Conservation (phyloP, 2,113 vertebrate genomes). For the Mormoops blainvillei region DNA sequence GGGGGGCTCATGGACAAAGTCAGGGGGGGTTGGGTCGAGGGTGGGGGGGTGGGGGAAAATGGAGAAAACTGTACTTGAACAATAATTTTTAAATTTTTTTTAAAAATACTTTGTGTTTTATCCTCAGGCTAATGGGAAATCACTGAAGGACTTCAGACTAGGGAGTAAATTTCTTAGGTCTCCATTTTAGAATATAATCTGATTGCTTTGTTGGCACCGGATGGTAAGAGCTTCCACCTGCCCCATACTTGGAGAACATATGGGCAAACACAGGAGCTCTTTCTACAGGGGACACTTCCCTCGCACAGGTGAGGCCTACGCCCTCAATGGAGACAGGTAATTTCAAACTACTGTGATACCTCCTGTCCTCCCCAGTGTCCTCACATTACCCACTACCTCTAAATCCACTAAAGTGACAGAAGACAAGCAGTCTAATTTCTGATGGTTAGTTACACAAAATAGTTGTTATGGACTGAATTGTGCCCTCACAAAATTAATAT, state of each 20-base stretch:
- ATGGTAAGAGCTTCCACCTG: neutral
- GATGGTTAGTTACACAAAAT: neutral
- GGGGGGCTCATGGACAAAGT: no score
- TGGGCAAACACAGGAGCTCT: neutral
- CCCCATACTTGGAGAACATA: neutral
- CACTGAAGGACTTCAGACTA: neutral
- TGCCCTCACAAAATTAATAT: neutral
- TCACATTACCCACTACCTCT: neutral
- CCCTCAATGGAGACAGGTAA: neutral
- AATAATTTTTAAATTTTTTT: no score
- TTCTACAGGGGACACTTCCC: neutral
- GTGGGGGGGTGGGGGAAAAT: no score
- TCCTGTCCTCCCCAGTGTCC: neutral
- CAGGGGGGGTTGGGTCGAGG: no score
- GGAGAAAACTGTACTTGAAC: no score
- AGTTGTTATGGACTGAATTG: neutral
- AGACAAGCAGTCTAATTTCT: neutral
- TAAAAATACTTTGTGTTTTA: neutral
- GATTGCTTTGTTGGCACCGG: neutral
- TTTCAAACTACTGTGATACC: neutral
- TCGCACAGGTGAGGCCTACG: neutral
- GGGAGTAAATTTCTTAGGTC: neutral
- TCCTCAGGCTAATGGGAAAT: neutral
- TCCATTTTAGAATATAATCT: neutral
- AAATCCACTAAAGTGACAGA: neutral